Evolutionary conservation across 2,113 vertebrate species (phyloP), one percentile per base, ranked within the genome.

Genomic region (Ramphastos sulfuratus): DNA sequence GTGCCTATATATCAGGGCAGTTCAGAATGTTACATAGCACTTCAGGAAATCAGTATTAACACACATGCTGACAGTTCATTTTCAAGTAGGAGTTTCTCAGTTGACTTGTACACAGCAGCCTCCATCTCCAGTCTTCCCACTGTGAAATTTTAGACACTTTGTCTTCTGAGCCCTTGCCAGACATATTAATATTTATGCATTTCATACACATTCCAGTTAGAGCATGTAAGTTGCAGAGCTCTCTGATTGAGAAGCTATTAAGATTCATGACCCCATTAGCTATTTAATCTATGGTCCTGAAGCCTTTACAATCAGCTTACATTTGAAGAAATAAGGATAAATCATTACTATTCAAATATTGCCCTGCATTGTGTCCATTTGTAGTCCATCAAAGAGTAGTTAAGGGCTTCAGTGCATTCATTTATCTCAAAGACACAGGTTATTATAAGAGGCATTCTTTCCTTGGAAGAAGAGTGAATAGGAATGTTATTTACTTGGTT

Each of bases 171-270:
- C 89, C 69, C 92, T 96, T 97, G 90, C 90, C 80, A 94, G 91
- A 59, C 75, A 94, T 94, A 96, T 98, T 98, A 98, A 98, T 98
- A 98, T 98, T 98, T 98, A 98, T 97, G 81, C 93, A 97, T 98
- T 97, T 96, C 80, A 95, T 94, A 94, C 96, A 96, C 96, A 97
- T 94, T 96, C 94, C 87, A 96, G 95, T 96, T 95, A 97, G 93
- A 98, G 89, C 85, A 75, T 97, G 93, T 94, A 97, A 95, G 97
- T 96, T 97, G 94, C 96, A 98, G 96, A 97, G 97, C 97, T 92
- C 95, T 97, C 94, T 97, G 97, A 96, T 98, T 98, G 97, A 94
- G 96, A 97, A 96, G 95, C 97, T 97, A 98, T 98, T 98, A 97
- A 97, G 97, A 98, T 98, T 98, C 97, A 97, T 97, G 96, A 96